Conservation (phyloP, 2,888 invertebrate species). For the Eubasilissa splendida region DNA sequence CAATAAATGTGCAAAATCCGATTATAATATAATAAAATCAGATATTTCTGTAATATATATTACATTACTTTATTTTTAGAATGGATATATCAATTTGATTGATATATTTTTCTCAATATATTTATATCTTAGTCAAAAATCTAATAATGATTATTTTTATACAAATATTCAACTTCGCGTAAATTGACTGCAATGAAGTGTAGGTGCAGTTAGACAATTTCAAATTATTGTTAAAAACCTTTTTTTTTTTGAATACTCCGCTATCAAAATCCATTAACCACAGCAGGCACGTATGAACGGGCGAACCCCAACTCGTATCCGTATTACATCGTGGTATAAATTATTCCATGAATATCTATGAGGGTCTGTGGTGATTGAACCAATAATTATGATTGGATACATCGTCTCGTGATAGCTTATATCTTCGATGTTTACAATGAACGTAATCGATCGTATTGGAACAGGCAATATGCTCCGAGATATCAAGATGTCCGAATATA, state of each 20-base stretch:
- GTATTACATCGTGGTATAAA: constrained; percentile 41
- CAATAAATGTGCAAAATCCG: no score
- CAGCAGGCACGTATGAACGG: constrained; percentile 32
- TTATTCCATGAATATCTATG: constrained; percentile 58
- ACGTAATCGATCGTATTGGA: constrained; percentile 39
- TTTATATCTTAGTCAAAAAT: no score
- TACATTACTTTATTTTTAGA: no score
- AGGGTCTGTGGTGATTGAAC: constrained; percentile 54
- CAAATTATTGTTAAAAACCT: no score
- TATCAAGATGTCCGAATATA: constrained; percentile 36
- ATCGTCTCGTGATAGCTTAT: constrained; percentile 46
- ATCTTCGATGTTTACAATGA: constrained; percentile 47
- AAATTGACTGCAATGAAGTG: no score
- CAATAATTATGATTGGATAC: constrained; percentile 57
- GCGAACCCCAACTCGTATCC: not conserved
- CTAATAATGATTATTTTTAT: no score
- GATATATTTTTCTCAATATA: no score
- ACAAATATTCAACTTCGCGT: no score
- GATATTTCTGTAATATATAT: no score
- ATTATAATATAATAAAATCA: no score
- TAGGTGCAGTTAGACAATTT: no score
- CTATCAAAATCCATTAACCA: constrained; percentile 58
- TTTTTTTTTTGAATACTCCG: not conserved
- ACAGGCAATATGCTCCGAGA: constrained; percentile 34
- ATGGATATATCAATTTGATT: no score